A percentile compares a stretch with the other conserved stretches of the same genome.
phyloP scores from a whole-genome alignment of 2,888 invertebrate genomes.

The Synanthedon myopaeformis region DNA sequence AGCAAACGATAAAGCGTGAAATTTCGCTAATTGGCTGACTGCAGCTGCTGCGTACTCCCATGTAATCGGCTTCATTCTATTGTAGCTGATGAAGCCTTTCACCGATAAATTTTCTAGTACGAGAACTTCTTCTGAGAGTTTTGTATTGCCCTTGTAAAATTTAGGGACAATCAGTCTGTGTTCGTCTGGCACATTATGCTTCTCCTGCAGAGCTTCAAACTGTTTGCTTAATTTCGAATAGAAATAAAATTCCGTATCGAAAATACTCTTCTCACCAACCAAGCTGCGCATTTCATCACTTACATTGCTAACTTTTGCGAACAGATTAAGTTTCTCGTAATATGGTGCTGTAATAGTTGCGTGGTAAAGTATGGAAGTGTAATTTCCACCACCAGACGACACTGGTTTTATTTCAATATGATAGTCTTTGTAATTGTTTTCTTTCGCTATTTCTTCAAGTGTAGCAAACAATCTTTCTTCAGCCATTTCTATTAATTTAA shows the following conservation, averaged over 20 bases:
- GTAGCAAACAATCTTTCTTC: conserved; percentile 8
- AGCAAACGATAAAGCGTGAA: conserved; percentile 34
- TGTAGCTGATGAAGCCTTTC: conserved; percentile 19
- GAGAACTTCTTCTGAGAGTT: conserved; percentile 12
- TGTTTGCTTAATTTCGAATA: conserved; percentile 3
- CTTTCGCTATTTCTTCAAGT: conserved; percentile 20
- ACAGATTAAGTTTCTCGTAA: conserved; percentile 19
- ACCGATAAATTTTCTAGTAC: conserved; percentile 21
- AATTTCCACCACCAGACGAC: conserved; percentile 26
- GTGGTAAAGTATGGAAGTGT: conserved; percentile 19
- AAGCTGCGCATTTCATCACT: conserved; percentile 23
- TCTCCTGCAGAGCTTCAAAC: conserved; percentile 6
- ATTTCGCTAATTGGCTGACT: conserved; percentile 22
- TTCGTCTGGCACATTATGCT: conserved; percentile 4
- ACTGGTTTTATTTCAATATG: conserved; percentile 13
- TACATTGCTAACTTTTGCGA: conserved; percentile 34
- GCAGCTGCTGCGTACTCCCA: conserved; percentile 22
- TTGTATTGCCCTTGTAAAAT: conserved; percentile 11
- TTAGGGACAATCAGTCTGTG: conserved; percentile 8
- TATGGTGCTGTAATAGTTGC: conserved; percentile 12
- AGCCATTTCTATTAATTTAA: background rate
- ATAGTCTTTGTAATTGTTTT: conserved; percentile 17
- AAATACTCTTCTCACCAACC: conserved; percentile 9
- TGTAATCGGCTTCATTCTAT: conserved; percentile 22
- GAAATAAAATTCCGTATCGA: conserved; percentile 1